Percentiles rank a stretch among this genome's conserved stretches.
Conservation (phyloP, 1,140 invertebrate genomes). For the Bradysia coprophila region DNA sequence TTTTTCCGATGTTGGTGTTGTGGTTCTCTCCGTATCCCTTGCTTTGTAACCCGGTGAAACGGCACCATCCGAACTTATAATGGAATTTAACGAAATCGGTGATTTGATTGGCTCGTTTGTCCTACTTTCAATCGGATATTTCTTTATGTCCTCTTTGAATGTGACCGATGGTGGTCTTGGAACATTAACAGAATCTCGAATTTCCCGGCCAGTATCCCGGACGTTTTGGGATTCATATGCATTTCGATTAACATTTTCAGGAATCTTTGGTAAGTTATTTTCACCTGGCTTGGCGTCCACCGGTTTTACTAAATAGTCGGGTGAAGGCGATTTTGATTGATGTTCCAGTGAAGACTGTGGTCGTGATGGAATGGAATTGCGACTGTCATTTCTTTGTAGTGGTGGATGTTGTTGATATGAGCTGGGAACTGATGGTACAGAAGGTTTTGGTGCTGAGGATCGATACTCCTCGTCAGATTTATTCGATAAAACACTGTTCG, state of each 20-base stretch:
- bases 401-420: too few relatives aligned
- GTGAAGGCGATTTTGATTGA: background rate
- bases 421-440: too few relatives aligned
- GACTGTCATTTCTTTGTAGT: conserved; percentile 1
- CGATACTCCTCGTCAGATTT: background rate
- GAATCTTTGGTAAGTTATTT: conserved; percentile 2
- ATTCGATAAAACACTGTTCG: too few relatives aligned
- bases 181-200: too few relatives aligned
- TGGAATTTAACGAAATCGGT: background rate
- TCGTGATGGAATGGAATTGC: conserved; percentile 1
- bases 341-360: background rate
- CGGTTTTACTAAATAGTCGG: background rate
- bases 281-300: background rate
- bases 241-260: background rate
- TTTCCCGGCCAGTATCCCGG: too few relatives aligned
- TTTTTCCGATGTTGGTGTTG: background rate
- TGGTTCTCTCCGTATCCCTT: background rate
- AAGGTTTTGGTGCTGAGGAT: too few relatives aligned
- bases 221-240: background rate
- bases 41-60: background rate
- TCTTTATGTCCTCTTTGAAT: background rate
- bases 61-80: background rate
- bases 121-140: background rate
- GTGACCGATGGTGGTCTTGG: background rate
- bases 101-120: background rate